Evolutionary conservation across 1,140 invertebrate genomes (phyloP).

Genomic region (Zaprionus davidi): DNA sequence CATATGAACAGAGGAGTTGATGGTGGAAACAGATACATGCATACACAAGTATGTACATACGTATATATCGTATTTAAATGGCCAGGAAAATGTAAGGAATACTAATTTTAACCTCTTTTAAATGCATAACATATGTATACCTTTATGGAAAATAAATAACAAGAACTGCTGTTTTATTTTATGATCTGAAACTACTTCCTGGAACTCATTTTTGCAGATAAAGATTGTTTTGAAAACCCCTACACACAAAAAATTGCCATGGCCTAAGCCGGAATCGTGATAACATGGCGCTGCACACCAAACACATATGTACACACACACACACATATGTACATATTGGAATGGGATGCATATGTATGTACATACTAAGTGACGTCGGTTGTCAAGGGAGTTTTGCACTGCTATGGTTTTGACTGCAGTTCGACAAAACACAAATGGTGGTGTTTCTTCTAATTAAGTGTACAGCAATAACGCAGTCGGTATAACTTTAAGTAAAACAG

Average conservation of each 20-base stretch:
- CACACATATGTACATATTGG: conserved; percentile 1
- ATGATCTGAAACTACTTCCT: not conserved
- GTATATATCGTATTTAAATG: not conserved
- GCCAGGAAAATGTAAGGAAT: not conserved
- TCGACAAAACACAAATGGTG: conserved; percentile 53
- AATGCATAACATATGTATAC: not conserved
- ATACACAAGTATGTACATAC: not conserved
- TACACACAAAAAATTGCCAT: not conserved
- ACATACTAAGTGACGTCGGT: conserved; percentile 35
- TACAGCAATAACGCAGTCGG: conserved; percentile 7
- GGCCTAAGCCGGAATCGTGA: conserved; percentile 4
- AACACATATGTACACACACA: not conserved
- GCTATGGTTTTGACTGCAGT: conserved; percentile 44
- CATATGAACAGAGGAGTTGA: conserved; percentile 4
- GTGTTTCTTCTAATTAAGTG: conserved; percentile 34
- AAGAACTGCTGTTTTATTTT: not conserved
- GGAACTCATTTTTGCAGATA: not conserved
- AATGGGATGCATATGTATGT: conserved; percentile 4
- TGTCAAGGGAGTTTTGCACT: conserved; percentile 72
- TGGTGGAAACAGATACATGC: conserved; percentile 2
- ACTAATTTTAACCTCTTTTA: not conserved
- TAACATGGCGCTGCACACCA: conserved; percentile 9
- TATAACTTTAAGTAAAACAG: conserved; percentile 13
- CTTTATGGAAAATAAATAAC: not conserved
- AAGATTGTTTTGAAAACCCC: not conserved